Evolutionary conservation across 2,113 vertebrate genomes (phyloP).

Genomic region (Fregata magnificens): DNA sequence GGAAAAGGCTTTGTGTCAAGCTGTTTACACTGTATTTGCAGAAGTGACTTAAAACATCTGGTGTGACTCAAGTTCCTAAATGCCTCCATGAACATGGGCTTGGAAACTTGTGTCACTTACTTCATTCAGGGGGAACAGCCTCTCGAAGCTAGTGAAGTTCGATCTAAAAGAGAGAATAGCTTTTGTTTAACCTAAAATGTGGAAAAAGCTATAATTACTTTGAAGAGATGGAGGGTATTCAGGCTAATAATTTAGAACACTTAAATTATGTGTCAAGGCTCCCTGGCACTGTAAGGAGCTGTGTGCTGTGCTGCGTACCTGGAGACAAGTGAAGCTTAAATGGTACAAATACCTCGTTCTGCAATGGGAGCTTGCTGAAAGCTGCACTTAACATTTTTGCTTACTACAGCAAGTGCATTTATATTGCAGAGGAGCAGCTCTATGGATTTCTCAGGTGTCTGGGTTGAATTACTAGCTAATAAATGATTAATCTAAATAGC

Average conservation of each 20-base stretch:
- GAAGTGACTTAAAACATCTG: neutral
- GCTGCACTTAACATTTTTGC: neutral
- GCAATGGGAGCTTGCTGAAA: neutral
- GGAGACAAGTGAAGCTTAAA: neutral
- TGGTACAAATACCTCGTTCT: neutral
- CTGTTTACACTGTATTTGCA: neutral
- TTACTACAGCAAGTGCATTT: neutral
- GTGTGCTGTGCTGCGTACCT: neutral
- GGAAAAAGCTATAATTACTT: neutral
- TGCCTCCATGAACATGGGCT: neutral
- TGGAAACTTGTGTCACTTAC: neutral
- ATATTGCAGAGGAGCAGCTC: neutral
- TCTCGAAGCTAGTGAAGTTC: neutral
- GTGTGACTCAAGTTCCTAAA: neutral
- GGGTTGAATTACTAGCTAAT: slow-evolving; percentile 7
- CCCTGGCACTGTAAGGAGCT: neutral
- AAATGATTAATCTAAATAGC: slow-evolving; percentile 26
- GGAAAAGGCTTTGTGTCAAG: neutral
- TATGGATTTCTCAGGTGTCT: slow-evolving; percentile 14
- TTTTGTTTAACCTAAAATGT: neutral
- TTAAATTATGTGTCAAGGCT: neutral
- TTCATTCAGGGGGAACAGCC: neutral
- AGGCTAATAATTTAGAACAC: neutral
- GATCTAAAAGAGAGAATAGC: neutral
- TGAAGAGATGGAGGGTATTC: neutral